phyloP scores from a whole-genome alignment of 2,888 invertebrate genomes.

The Dichetophora obliterata region DNA sequence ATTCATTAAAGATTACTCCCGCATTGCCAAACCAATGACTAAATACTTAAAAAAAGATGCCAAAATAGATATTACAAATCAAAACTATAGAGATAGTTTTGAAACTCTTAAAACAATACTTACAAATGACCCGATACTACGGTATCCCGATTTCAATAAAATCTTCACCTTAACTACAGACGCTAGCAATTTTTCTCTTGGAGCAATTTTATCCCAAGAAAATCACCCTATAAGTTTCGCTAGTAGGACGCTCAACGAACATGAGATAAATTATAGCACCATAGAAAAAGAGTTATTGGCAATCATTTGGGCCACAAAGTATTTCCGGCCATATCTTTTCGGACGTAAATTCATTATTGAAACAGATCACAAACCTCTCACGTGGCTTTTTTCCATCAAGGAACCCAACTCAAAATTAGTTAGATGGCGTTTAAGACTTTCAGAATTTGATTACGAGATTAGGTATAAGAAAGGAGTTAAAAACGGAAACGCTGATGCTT shows the following conservation, averaged over 20 bases:
- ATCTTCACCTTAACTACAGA: constrained; percentile 45
- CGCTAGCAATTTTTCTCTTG: constrained; percentile 42
- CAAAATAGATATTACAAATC: constrained; percentile 22
- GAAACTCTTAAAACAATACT: constrained; percentile 38
- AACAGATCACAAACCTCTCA: constrained; percentile 42
- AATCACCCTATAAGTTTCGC: constrained; percentile 36
- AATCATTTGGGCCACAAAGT: constrained; percentile 37
- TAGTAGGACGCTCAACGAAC: constrained; percentile 39
- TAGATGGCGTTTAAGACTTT: constrained; percentile 18
- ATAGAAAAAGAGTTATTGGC: constrained; percentile 39
- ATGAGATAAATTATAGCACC: constrained; percentile 42
- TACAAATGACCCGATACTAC: constrained; percentile 41
- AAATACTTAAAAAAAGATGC: constrained; percentile 36
- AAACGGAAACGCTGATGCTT: constrained; percentile 39
- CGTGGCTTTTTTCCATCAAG: constrained; percentile 33
- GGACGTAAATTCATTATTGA: constrained; percentile 34
- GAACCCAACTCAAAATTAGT: constrained; percentile 28
- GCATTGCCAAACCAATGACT: constrained; percentile 43
- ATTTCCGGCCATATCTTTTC: constrained; percentile 40
- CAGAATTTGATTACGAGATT: constrained; percentile 41
- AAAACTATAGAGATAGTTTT: constrained; percentile 35
- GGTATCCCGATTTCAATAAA: constrained; percentile 47
- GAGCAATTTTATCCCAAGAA: constrained; percentile 41
- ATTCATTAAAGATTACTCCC: constrained; percentile 31
- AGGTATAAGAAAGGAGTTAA: constrained; percentile 30